Base-by-base conservation (phyloP, 2,888 invertebrate genomes). In the Cloeon dipterum region DNA sequence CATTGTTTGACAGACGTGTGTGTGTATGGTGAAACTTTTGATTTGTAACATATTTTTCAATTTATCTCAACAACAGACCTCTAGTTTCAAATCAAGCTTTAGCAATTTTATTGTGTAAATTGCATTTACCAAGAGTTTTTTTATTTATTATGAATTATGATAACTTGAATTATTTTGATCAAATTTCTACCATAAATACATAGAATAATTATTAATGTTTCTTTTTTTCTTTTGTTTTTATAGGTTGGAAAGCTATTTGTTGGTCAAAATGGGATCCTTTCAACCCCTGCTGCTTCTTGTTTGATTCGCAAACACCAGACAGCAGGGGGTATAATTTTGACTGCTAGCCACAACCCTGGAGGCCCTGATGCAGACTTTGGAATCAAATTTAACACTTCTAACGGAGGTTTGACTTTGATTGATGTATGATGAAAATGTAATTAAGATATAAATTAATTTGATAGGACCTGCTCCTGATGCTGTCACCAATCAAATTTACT, bases 341-440 rank as follows among this genome's bases (percentile, higher is more conserved):
- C 98, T 1, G 98, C 98, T 0, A 93, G 93, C 13, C 98, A 99
- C 59, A 99, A 99, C 60, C 98, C 98, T 1, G 98, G 98, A 37
- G 98, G 98, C 23, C 86, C 88, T 5, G 70, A 91, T 52, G 82
- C 83, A 44, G 98, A 99, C 60, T 99, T 98, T 55, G 98, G 98
- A 36, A 94, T 99, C 50, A 99, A 99, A 59, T 98, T 85, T 59
- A 99, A 99, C 62, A 85, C 79, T 47, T 73, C 82, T 42, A 98
- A 98, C 57, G 98, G 98, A 37, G 98, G 72, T 62, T 21, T 20
- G 5, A n/a, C n/a, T n/a, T n/a, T 11, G 16, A 35, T 21, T 32
- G 34, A 13, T 14, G 7, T 34, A 32, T 20, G 11, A 36, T 25
- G 16, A 17, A 20, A 17, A 17, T n/a, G n/a, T n/a, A n/a, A n/a